A percentile compares a stretch with the other conserved stretches of the same genome.
These are phyloP conservation scores for Anaspis maculata DNA, from an alignment of 2,888 invertebrate genomes.

Conservation along the genomic window DNA sequence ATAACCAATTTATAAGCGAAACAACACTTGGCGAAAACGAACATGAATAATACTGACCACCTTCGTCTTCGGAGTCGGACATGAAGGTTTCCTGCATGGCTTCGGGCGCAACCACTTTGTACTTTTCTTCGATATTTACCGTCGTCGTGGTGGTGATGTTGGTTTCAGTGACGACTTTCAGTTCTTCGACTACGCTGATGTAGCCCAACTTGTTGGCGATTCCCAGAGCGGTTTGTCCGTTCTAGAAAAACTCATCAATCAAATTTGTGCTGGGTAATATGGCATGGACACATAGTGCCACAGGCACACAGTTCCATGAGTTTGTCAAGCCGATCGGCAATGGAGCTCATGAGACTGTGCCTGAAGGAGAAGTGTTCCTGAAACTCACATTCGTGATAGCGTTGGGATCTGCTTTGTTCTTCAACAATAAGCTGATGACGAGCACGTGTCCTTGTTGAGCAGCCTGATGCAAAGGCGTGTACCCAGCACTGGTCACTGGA, in stretches of 20 bases:
- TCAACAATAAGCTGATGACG: constrained; percentile 84
- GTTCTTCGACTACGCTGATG: constrained; percentile 94
- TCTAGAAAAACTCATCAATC: constrained; percentile 49
- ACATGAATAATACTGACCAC: constrained; percentile 72
- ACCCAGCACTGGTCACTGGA: constrained; percentile 73
- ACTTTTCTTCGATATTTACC: constrained; percentile 77
- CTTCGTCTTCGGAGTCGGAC: constrained; percentile 99
- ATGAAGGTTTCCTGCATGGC: constrained; percentile 98
- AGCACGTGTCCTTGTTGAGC: constrained; percentile 98
- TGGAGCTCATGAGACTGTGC: too few species aligned
- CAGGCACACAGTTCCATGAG: too few species aligned
- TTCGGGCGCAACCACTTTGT: constrained; percentile 95
- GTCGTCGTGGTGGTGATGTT: constrained; percentile 55
- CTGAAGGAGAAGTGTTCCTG: too few species aligned
- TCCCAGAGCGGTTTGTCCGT: constrained; percentile 92
- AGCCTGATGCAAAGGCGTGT: constrained; percentile 96
- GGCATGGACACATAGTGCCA: too few species aligned
- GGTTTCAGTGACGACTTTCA: constrained; percentile 81
- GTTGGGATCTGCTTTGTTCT: constrained; percentile 91
- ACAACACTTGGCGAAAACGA: too few species aligned
- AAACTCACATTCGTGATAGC: constrained; percentile 87
- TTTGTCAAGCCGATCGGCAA: too few species aligned
- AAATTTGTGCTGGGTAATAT: too few species aligned
- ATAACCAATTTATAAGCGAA: too few species aligned
- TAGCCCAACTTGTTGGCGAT: constrained; percentile 96